phyloP scores from a whole-genome alignment of 1,140 invertebrate species.

The Bombus soroeensis region DNA sequence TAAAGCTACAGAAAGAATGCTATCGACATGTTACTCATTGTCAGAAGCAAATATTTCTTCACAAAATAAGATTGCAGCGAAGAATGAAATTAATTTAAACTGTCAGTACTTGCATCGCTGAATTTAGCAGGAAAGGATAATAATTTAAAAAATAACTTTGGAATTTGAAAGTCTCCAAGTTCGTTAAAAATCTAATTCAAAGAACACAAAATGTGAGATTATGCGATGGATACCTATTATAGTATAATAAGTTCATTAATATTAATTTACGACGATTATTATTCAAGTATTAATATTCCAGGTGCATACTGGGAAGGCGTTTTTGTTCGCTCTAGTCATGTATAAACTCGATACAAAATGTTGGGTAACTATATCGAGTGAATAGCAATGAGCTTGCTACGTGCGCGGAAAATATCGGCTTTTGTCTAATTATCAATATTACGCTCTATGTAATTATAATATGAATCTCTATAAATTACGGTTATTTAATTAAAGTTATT shows the following conservation, averaged over 20 bases:
- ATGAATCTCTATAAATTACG: neutral
- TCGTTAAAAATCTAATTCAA: neutral
- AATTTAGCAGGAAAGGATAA: neutral
- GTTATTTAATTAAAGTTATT: neutral
- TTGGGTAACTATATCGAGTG: neutral
- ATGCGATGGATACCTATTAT: neutral
- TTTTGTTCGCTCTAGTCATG: neutral
- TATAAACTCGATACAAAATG: neutral
- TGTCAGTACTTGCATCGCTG: neutral
- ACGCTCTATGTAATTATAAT: neutral
- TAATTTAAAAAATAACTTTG: neutral
- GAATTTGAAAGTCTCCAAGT: neutral
- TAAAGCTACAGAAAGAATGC: neutral
- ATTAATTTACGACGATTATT: neutral
- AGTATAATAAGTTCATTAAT: neutral
- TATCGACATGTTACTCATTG: neutral
- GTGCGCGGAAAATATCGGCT: neutral
- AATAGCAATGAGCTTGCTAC: conserved; percentile 4
- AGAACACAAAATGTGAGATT: neutral
- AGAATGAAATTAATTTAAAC: neutral
- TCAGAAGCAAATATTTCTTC: neutral
- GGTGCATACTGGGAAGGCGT: neutral
- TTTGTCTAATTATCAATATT: neutral
- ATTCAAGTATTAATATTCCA: neutral
- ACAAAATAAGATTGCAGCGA: neutral